These are phyloP conservation scores for Calyptomena viridis DNA, from an alignment of 2,113 vertebrate species.

Conservation along the genomic window DNA sequence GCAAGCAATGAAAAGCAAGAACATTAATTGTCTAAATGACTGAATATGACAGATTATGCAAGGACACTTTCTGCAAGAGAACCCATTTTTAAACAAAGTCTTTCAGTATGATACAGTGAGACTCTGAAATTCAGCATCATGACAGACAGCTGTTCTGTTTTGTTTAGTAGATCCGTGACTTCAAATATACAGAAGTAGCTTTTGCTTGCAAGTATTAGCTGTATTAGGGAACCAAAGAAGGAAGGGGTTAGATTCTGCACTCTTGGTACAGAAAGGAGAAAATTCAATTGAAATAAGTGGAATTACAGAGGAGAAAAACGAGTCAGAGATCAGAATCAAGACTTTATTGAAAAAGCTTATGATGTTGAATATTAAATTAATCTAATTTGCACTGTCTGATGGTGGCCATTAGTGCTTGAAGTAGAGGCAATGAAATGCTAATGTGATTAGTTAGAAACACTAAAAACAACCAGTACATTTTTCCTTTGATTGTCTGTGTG, in stretches of 20 bases:
- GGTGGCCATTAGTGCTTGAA: conserved; percentile 47
- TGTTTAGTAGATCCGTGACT: neutral
- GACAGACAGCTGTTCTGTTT: neutral
- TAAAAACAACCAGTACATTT: conserved; percentile 44
- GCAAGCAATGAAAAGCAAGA: neutral
- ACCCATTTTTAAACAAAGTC: neutral
- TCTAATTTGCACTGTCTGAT: conserved; percentile 52
- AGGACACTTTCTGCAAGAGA: neutral
- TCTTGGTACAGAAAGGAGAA: neutral
- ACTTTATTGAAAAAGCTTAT: conserved; percentile 34
- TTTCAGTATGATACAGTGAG: neutral
- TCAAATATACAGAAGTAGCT: neutral
- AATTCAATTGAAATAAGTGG: neutral
- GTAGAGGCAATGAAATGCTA: neutral
- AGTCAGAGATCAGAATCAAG: conserved; percentile 25
- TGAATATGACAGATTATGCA: neutral
- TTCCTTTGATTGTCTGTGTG: conserved; percentile 48
- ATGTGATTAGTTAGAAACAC: conserved; percentile 38
- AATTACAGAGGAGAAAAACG: neutral
- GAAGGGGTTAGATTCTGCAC: neutral
- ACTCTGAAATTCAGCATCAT: neutral
- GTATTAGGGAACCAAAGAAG: neutral
- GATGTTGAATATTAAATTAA: conserved; percentile 51
- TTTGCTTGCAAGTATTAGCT: neutral
- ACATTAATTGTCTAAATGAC: neutral